Conservation (phyloP, 2,888 invertebrate genomes). For the Candidula unifasciata region DNA sequence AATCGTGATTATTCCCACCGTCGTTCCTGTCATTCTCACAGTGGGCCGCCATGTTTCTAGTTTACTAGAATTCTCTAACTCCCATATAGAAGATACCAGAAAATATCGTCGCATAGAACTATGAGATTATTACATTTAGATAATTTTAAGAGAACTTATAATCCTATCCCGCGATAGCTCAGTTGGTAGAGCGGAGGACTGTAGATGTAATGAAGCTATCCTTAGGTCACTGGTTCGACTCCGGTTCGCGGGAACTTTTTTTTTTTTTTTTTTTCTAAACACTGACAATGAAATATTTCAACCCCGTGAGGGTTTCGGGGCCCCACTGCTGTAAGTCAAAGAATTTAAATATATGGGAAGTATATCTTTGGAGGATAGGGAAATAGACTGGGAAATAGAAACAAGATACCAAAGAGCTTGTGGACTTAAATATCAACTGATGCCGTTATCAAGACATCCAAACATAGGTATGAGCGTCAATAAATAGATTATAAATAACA, state of each 20-base stretch:
- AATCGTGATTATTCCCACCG: background rate
- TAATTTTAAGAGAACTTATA: background rate
- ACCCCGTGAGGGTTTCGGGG: no score
- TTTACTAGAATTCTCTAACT: background rate
- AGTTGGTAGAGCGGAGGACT: constrained; percentile 72
- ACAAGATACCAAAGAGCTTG: no score
- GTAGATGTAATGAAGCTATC: constrained; percentile 62
- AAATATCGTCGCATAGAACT: background rate
- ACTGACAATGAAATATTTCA: no score
- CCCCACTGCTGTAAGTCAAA: no score
- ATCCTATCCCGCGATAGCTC: constrained; percentile 65
- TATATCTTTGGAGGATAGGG: no score
- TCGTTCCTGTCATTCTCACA: background rate
- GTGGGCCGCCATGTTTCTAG: background rate
- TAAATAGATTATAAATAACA: no score
- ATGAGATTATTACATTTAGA: background rate
- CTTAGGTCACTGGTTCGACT: constrained; percentile 66
- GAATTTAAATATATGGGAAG: no score
- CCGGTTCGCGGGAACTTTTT: constrained; percentile 57
- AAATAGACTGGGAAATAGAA: no score
- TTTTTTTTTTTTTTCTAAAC: constrained; percentile 17
- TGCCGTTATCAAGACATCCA: no score
- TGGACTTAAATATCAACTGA: no score
- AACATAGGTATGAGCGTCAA: no score
- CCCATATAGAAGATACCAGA: constrained; percentile 3